Conservation (phyloP, 2,797 vertebrate species). For the Neopelma chrysocephalum region DNA sequence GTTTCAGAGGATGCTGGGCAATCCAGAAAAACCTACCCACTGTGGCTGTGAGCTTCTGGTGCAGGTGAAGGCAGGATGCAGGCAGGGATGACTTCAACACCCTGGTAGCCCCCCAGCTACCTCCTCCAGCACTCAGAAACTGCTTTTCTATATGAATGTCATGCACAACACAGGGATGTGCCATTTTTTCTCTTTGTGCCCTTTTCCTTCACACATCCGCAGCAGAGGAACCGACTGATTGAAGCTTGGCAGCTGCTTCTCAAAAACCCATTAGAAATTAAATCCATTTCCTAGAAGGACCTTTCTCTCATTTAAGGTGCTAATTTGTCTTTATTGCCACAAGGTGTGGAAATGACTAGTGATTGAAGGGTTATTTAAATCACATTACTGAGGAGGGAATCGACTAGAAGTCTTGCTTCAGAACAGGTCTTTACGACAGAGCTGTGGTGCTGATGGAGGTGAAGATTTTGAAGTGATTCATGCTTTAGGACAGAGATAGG, state of each 20-base stretch:
- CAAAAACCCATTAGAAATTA: neutral
- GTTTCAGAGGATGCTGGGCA: neutral
- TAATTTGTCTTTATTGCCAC: neutral
- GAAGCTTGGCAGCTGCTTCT: neutral
- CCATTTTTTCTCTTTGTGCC: neutral
- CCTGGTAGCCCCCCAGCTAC: rapidly evolving
- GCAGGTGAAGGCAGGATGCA: neutral
- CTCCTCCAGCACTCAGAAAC: neutral
- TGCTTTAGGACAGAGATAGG: neutral
- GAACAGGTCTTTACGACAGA: neutral
- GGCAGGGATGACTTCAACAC: neutral
- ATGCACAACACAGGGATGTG: rapidly evolving
- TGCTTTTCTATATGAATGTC: rapidly evolving
- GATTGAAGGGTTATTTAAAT: slow-evolving; percentile 8
- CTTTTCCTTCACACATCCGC: neutral
- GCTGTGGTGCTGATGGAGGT: neutral
- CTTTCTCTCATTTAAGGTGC: neutral
- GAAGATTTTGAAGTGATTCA: neutral
- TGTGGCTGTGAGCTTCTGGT: neutral
- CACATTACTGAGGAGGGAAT: neutral
- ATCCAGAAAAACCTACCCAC: neutral
- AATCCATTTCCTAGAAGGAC: neutral
- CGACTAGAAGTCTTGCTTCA: neutral
- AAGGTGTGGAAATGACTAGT: neutral
- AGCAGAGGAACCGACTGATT: neutral